Evolutionary conservation across 2,888 invertebrate species (phyloP), one percentile per base, ranked within the genome.

Genomic region (Thecophora atra): DNA sequence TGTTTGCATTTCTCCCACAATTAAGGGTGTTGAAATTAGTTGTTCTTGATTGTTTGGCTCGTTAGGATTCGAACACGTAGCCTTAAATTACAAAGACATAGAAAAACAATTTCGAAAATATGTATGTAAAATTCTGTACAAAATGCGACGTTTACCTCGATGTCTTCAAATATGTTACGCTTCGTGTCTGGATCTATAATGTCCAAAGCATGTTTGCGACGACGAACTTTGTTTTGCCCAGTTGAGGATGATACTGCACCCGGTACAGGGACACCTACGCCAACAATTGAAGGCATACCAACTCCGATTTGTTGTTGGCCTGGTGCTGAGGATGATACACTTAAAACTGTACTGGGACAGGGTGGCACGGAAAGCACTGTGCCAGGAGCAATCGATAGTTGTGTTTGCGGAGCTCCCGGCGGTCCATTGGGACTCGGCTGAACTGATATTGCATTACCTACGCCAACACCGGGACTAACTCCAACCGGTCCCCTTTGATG

Each of bases 171-270:
- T 65, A 86, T 82, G 75, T 83, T 83, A 70, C 83, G 84, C 42
- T 83, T 87, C 52, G 89, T 89, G 66, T 81, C 76, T 2, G 89
- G 89, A 82, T 89, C 81, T 19, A 89, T 87, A 19, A 89, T 89
- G 73, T 85, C 83, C 63, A 89, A 81, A 52, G 87, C 87, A 76
- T 85, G 79, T 75, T 82, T 80, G 72, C 83, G 83, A 26, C 82
- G 82, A 51, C 79, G 76, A 84, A 84, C 78, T 76, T 79, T 42
- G 28, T 75, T 75, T 74, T 74, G 82, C 58, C 71, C 76, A 56
- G 78, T 65, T 37, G 77, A 81, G 7, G 79, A 75, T 26, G 77
- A 65, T 15, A 78, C 78, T 60, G 76, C 77, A 26, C 76, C 19
- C 28, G 81, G 76, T 65, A 82, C 78, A 56, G 60, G 44, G n/a